Conservation (phyloP, 2,888 invertebrate species). For the Apotomis capreana region DNA sequence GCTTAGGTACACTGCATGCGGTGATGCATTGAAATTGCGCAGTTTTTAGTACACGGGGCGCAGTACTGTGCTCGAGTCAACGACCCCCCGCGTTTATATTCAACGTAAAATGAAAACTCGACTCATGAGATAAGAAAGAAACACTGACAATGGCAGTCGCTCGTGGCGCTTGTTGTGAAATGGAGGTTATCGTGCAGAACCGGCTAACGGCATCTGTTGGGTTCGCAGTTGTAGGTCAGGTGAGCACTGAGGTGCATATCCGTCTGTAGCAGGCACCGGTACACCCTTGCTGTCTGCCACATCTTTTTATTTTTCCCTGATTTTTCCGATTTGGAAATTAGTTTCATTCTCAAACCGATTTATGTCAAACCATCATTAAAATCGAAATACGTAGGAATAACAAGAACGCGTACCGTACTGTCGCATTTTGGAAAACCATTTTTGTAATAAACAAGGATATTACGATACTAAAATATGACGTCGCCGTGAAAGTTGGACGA, state of each 20-base stretch:
- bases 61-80: constrained; percentile 47
- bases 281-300: constrained; percentile 43
- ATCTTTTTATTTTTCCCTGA: constrained; percentile 47
- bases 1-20: constrained; percentile 45
- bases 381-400: neutral
- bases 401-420: neutral
- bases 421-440: constrained; percentile 10
- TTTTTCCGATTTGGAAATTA: constrained; percentile 1
- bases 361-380: too few species aligned
- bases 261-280: constrained; percentile 48
- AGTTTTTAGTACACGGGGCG: constrained; percentile 46
- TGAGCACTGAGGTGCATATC: constrained; percentile 60
- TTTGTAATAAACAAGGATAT: too few species aligned
- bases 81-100: constrained; percentile 43
- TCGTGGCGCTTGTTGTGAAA: constrained; percentile 34
- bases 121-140: constrained; percentile 36
- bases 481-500: neutral
- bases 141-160: constrained; percentile 30
- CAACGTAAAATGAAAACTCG: constrained; percentile 32
- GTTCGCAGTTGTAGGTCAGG: constrained; percentile 51
- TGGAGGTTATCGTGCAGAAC: constrained; percentile 42
- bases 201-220: constrained; percentile 54
- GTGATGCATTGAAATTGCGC: constrained; percentile 43
- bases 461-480: too few species aligned
- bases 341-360: too few species aligned